Evolutionary conservation across 2,113 vertebrate genomes (phyloP).

Genomic region (Ibidorhyncha struthersii): DNA sequence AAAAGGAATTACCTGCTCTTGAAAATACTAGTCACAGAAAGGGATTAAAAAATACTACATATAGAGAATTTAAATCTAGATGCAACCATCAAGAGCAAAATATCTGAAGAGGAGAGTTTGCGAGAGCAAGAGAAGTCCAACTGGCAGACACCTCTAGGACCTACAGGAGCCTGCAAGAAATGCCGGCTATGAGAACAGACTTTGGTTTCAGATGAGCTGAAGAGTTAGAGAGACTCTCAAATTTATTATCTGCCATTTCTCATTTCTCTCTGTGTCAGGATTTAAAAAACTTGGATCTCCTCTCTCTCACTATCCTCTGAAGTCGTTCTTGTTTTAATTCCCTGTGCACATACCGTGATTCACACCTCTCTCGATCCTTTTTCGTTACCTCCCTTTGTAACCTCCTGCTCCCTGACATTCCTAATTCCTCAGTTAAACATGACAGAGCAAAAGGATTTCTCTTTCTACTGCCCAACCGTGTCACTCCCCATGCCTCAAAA

Average conservation of each 20-base stretch:
- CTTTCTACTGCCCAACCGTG: constrained; percentile 46
- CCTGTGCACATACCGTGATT: background rate
- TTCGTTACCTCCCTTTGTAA: constrained; percentile 2
- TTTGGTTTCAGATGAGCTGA: background rate
- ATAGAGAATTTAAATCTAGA: background rate
- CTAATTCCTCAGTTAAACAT: constrained; percentile 47
- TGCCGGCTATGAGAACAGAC: background rate
- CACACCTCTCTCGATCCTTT: background rate
- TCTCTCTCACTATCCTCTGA: background rate
- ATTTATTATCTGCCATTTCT: background rate
- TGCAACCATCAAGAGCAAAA: background rate
- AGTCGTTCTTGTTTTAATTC: background rate
- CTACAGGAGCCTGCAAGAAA: background rate
- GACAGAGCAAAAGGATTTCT: constrained; percentile 47
- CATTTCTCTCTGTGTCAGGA: background rate
- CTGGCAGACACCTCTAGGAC: background rate
- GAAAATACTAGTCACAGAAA: background rate
- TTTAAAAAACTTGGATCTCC: background rate
- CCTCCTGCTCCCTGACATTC: constrained; percentile 14
- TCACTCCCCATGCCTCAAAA: constrained; percentile 46
- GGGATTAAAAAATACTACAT: background rate
- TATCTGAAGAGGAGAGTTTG: background rate
- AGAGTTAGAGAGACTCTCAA: background rate
- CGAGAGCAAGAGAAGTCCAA: background rate
- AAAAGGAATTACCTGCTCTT: background rate